Conservation (phyloP, 2,113 vertebrate species). For the Chaenocephalus aceratus region DNA sequence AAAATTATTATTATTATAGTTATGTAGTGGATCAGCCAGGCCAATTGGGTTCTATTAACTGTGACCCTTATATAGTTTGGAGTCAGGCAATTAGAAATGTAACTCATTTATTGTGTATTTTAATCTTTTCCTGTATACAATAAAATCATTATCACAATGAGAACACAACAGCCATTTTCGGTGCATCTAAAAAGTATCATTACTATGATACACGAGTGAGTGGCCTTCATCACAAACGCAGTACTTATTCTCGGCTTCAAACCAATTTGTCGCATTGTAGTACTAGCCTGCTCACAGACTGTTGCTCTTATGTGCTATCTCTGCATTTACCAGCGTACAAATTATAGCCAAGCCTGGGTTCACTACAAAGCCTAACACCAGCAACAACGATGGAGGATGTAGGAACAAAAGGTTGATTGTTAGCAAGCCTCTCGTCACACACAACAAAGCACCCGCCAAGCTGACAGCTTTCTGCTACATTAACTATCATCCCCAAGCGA, state of each 20-base stretch:
- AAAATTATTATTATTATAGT: too few relatives aligned
- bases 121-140: too few relatives aligned
- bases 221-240: background rate
- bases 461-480: slow-evolving; percentile 12
- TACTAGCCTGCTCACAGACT: background rate
- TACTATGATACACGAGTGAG: too few relatives aligned
- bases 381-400: slow-evolving; percentile 33
- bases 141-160: too few relatives aligned
- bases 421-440: slow-evolving; percentile 61
- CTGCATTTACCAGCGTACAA: too few relatives aligned
- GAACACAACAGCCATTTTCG: slow-evolving; percentile 1
- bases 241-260: background rate
- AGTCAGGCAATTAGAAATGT: too few relatives aligned
- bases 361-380: background rate
- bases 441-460: slow-evolving; percentile 73
- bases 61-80: background rate
- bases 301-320: background rate
- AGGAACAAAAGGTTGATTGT: slow-evolving; percentile 79
- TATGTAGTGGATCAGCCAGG: background rate
- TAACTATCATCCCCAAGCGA: background rate
- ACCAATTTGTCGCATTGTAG: slow-evolving; percentile 11
- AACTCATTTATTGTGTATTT: too few relatives aligned
- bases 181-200: background rate
- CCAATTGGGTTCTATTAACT: background rate
- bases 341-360: background rate